A percentile compares a stretch with the other conserved stretches of the same genome.
Evolutionary conservation across 2,797 vertebrate genomes (phyloP).

Genomic region (Odontamblyopus rebecca): DNA sequence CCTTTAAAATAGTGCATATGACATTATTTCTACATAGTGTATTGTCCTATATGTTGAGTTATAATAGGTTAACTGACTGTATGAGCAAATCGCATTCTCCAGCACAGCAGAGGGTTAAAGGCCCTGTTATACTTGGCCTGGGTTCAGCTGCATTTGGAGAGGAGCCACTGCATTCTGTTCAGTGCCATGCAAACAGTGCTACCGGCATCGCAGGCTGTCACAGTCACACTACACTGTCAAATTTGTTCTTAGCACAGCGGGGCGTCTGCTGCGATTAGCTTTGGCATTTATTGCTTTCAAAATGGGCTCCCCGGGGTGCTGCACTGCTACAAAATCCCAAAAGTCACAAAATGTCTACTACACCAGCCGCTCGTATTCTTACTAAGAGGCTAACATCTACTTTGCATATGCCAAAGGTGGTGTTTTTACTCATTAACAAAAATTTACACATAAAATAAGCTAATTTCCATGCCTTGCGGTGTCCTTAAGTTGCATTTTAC

Average conservation of each 20-base stretch:
- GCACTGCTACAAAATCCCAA: constrained; percentile 17
- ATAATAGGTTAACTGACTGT: neutral
- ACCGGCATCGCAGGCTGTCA: constrained; percentile 38
- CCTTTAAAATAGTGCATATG: neutral
- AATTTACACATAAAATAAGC: neutral
- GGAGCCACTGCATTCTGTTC: constrained; percentile 55
- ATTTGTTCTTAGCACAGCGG: constrained; percentile 35
- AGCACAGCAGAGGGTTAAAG: constrained; percentile 47
- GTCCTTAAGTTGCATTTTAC: neutral
- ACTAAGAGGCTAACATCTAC: constrained; percentile 12
- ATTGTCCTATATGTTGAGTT: neutral
- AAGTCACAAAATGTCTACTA: constrained; percentile 22
- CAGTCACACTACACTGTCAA: constrained; percentile 46
- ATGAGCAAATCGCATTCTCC: constrained; percentile 41
- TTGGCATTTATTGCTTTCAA: constrained; percentile 43
- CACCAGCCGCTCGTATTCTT: constrained; percentile 17
- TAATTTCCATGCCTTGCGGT: neutral
- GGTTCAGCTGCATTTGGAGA: constrained; percentile 62
- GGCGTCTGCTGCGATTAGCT: constrained; percentile 44
- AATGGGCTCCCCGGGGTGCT: constrained; percentile 31
- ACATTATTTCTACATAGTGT: neutral
- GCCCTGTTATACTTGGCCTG: constrained; percentile 65
- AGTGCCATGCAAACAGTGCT: constrained; percentile 55
- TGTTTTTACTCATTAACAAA: constrained; percentile 13
- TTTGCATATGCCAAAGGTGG: constrained; percentile 6